A percentile compares a stretch with the other conserved stretches of the same genome.
These are phyloP conservation scores for Rousettus leschenaultii DNA, from an alignment of 2,113 vertebrate genomes.

Conservation along the genomic window DNA sequence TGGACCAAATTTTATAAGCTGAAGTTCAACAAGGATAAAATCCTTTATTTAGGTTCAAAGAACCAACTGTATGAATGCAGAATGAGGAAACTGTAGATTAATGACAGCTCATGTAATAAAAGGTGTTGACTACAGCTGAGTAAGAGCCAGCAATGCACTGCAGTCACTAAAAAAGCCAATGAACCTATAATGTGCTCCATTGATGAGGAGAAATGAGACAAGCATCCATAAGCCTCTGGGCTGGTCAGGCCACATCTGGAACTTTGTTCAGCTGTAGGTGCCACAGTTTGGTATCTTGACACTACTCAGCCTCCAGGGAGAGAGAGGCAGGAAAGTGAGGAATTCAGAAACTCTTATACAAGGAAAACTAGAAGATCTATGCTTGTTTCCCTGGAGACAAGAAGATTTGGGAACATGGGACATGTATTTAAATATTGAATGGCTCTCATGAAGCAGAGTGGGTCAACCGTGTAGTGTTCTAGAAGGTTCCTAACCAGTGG, in stretches of 20 bases:
- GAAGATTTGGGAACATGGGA: neutral
- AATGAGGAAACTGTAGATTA: neutral
- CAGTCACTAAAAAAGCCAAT: neutral
- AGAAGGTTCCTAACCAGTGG: neutral
- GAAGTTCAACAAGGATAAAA: neutral
- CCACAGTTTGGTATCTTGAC: neutral
- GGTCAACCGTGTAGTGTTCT: neutral
- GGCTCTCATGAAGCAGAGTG: neutral
- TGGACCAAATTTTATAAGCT: neutral
- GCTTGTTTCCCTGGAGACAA: neutral
- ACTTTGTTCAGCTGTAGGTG: neutral
- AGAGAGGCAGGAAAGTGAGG: neutral
- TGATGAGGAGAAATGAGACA: neutral
- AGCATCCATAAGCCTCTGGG: neutral
- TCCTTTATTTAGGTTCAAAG: neutral
- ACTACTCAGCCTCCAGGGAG: neutral
- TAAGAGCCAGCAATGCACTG: neutral
- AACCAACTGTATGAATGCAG: neutral
- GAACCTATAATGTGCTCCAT: too few species aligned
- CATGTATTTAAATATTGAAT: neutral
- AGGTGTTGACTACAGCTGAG: neutral
- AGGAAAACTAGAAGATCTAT: neutral
- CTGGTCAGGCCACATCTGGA: neutral
- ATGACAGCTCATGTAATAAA: neutral
- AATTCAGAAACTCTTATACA: neutral